These are phyloP conservation scores for Cryptotermes secundus DNA, from an alignment of 1,140 invertebrate genomes.

Conservation along the genomic window DNA sequence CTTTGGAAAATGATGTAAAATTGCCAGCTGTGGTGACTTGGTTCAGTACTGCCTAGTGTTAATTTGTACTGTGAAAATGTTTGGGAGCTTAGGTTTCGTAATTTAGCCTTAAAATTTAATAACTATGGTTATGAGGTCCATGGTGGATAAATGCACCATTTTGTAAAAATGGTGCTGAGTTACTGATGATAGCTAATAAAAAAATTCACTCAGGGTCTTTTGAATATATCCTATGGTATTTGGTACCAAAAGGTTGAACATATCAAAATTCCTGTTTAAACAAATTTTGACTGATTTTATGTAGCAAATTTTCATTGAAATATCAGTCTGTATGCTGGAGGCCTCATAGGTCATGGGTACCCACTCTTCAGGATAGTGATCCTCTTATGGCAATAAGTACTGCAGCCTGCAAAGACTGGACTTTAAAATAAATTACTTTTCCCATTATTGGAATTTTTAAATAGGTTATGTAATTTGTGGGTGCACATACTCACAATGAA, in stretches of 20 bases:
- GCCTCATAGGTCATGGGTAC: not conserved
- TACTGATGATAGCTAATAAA: not conserved
- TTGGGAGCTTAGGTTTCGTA: not conserved
- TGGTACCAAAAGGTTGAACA: not conserved
- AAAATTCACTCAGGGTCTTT: constrained; percentile 9
- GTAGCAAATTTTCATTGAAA: not conserved
- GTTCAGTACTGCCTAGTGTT: not conserved
- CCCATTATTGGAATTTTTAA: too few relatives aligned
- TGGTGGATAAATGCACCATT: not conserved
- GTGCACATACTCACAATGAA: too few relatives aligned
- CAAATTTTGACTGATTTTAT: not conserved
- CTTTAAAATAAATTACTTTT: too few relatives aligned
- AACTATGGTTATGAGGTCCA: not conserved
- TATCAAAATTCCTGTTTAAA: constrained; percentile 1
- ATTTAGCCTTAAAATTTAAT: not conserved
- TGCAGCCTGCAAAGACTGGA: too few relatives aligned
- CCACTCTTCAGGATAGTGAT: not conserved
- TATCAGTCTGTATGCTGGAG: not conserved
- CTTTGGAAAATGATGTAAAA: not conserved
- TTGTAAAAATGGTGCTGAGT: not conserved
- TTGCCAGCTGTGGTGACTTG: not conserved
- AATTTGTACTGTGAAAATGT: not conserved
- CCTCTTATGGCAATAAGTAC: not conserved
- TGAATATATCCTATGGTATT: not conserved
- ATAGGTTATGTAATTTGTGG: too few relatives aligned